A percentile compares a stretch with the other conserved stretches of the same genome.
phyloP scores from a whole-genome alignment of 2,113 vertebrate species.

The Petrocephalus microphthalmus region DNA sequence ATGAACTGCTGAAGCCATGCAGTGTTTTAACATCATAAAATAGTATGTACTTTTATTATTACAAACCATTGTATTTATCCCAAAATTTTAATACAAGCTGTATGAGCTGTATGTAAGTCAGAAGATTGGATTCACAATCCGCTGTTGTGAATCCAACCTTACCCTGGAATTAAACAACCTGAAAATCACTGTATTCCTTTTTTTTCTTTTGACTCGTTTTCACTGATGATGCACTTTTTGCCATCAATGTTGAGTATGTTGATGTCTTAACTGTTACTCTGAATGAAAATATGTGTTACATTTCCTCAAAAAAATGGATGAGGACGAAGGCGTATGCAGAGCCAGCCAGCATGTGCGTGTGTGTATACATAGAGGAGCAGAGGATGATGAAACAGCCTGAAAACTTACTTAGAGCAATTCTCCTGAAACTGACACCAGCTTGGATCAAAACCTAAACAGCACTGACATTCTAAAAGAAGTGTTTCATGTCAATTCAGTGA shows the following conservation, averaged over 20 bases:
- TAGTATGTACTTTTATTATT: background rate
- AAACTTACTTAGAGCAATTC: constrained; percentile 48
- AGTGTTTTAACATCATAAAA: background rate
- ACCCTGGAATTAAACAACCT: background rate
- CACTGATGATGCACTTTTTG: no score
- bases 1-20: background rate
- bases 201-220: background rate
- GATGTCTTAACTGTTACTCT: background rate
- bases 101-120: background rate
- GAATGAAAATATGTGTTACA: background rate
- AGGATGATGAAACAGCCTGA: constrained; percentile 43
- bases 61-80: background rate
- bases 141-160: no score
- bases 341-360: background rate
- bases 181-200: background rate
- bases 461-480: constrained; percentile 51
- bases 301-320: background rate
- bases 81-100: background rate
- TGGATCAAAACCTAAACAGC: constrained; percentile 65
- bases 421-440: constrained; percentile 63
- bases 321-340: background rate
- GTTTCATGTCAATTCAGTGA: constrained; percentile 62
- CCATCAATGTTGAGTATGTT: no score
- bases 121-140: no score
- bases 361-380: constrained; percentile 25